phyloP scores from a whole-genome alignment of 2,797 vertebrate species.

The Acanthornis magna region DNA sequence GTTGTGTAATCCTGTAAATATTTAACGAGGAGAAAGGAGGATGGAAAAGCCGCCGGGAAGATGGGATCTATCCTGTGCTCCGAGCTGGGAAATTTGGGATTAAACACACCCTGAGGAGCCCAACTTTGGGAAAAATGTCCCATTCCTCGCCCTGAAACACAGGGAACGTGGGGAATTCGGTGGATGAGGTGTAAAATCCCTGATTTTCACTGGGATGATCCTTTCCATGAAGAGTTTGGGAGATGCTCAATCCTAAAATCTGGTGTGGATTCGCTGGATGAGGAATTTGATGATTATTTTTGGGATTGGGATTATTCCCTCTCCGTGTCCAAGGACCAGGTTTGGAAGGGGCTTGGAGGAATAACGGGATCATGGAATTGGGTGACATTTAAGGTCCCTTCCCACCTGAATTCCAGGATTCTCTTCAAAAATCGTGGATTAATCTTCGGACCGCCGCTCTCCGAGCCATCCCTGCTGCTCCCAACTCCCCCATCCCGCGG shows the following conservation, averaged over 20 bases:
- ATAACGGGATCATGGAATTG: background rate
- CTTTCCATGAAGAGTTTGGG: background rate
- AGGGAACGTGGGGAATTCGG: background rate
- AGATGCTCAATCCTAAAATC: no score
- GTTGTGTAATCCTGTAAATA: background rate
- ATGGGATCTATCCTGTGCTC: background rate
- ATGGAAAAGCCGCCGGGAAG: background rate
- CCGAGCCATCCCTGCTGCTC: background rate
- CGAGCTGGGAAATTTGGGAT: background rate
- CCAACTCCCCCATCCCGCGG: background rate
- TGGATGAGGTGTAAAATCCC: background rate
- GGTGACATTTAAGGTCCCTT: background rate
- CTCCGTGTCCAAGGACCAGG: background rate
- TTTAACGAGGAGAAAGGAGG: background rate
- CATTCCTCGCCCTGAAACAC: fast-evolving
- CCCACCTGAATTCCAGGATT: background rate
- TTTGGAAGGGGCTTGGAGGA: background rate
- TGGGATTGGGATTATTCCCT: background rate
- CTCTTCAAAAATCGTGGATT: no score
- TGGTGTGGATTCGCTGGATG: background rate
- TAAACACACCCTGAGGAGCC: background rate
- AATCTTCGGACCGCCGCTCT: background rate
- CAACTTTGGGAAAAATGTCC: background rate
- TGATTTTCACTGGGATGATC: fast-evolving
- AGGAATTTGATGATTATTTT: no score